Evolutionary conservation across 1,140 invertebrate genomes (phyloP), one percentile per base, ranked within the genome.

Genomic region (Pantala flavescens): DNA sequence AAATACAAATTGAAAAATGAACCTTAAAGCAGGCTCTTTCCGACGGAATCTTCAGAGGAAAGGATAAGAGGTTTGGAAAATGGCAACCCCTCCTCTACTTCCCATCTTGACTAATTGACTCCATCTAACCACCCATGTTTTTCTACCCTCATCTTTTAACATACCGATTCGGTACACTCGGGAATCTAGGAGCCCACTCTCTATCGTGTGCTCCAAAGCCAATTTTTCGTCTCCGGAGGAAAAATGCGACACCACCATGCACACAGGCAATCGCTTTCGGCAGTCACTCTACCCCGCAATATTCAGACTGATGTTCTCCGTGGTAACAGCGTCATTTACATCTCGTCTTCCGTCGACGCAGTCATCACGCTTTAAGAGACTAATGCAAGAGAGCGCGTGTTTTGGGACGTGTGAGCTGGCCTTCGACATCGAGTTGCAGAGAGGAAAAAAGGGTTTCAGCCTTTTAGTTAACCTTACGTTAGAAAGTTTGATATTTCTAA

Each of bases 1-100:
- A 63, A 63, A 63, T 63, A 63, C 49, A 63, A 63, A 63, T 63
- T 63, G 49, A 63, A 63, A 63, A 63, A 63, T 63, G 49, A 63
- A 7, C 16, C 49, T 63, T 3, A 63, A 63, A 16, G 12, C 14
- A 63, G n/a, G 3, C 49, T 3, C 49, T 63, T 14, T 21, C 49
- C 3, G 49, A 21, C 49, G 49, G 49, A 63, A 19, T 63, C 12
- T 63, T 63, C 49, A 3, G 49, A 21, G 49, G 49, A 63, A 16
- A 63, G 49, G 49, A 21, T 63, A 19, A 21, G 49, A 63, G 49
- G 49, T 63, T 63, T 14, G 5, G 49, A 63, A 21, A 21, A 63
- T 63, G 49, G 49, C 49, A 63, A 63, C 49, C 49, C 49, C 49
- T 21, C 49, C 16, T 63, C 49, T 14, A 5, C 49, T 63, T 63